Evolutionary conservation across 2,797 vertebrate genomes (phyloP), one percentile per base, ranked within the genome.

Genomic region (Eidolon dupreanum): DNA sequence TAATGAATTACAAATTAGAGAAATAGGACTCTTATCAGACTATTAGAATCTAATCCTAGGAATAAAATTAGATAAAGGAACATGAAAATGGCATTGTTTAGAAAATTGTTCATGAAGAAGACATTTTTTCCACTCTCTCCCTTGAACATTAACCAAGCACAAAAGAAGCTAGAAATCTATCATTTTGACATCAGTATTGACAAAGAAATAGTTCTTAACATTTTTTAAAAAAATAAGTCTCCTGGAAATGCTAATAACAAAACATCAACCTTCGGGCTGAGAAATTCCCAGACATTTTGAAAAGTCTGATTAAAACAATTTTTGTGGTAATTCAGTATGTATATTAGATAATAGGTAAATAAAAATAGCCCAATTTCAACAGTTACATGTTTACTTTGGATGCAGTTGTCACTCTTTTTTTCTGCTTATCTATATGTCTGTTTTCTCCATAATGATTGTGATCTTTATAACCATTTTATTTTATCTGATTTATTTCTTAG

Each of bases 1-100:
- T 79, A 51, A 75, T n/a, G 49, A 55, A 74, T 83, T 93, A 91
- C 57, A 90, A 75, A 31, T 68, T 11, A 28, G 3, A 86, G 6
- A 22, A 57, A 77, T 86, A 17, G 0, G 3, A 46, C 2, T 38
- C 6, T 78, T 78, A 38, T 75, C 7, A 46, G 6, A 68, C 20
- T 65, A 65, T 9, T 57, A 36, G 8, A 46, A 90, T 71, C 26
- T 70, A 81, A 61, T 73, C 0, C 7, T 68, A 26, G 5, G 0
- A 91, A 41, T 4, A 71, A 49, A 16, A 85, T 61, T 24, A 81
- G 43, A 38, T 33, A 83, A 89, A 95, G 88, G 53, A 31, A 5
- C 11, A 68, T 31, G 57, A 68, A 73, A 75, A 33, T 26, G 2
- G 0, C 5, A 63, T 51, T 96, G 15, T 31, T 77, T 78, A 55